Conservation (phyloP, 2,888 invertebrate genomes). For the Mechanitis mazaeus region DNA sequence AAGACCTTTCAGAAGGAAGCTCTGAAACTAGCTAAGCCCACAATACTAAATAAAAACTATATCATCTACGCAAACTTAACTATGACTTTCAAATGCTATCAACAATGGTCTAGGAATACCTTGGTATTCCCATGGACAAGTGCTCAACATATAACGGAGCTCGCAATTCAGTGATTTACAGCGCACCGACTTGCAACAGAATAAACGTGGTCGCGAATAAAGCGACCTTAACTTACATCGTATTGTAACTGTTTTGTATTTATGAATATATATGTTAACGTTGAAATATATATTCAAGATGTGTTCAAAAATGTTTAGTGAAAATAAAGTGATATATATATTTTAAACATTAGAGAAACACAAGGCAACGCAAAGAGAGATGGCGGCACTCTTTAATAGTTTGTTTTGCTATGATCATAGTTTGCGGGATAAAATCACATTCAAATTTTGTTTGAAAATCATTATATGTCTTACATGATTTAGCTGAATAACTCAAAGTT, state of each 20-base stretch:
- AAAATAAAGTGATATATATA: slow-evolving; percentile 38
- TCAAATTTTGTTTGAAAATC: no score
- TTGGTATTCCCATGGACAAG: slow-evolving; percentile 64
- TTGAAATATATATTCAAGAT: slow-evolving; percentile 13
- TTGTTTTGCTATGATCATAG: slow-evolving; percentile 26
- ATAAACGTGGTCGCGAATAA: slow-evolving; percentile 51
- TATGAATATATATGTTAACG: slow-evolving; percentile 1
- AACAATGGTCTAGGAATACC: slow-evolving; percentile 37
- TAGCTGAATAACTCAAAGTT: no score
- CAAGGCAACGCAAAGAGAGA: slow-evolving; percentile 45
- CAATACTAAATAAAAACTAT: slow-evolving; percentile 13
- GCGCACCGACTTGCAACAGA: slow-evolving; percentile 51
- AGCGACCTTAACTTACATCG: slow-evolving; percentile 42
- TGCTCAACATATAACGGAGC: slow-evolving; percentile 62
- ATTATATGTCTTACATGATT: no score
- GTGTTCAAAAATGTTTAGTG: slow-evolving; percentile 32
- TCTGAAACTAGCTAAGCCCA: no score
- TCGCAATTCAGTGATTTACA: slow-evolving; percentile 71
- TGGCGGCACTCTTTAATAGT: slow-evolving; percentile 50
- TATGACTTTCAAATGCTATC: slow-evolving; percentile 40
- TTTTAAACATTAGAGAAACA: slow-evolving; percentile 59
- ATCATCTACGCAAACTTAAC: slow-evolving; percentile 34
- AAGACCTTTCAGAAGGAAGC: slow-evolving; percentile 8
- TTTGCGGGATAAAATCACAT: no score
- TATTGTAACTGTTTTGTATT: slow-evolving; percentile 11